Percentiles rank a stretch among this genome's conserved stretches.
These are phyloP conservation scores for Plestiodon gilberti DNA, from an alignment of 2,113 vertebrate genomes.

Conservation along the genomic window DNA sequence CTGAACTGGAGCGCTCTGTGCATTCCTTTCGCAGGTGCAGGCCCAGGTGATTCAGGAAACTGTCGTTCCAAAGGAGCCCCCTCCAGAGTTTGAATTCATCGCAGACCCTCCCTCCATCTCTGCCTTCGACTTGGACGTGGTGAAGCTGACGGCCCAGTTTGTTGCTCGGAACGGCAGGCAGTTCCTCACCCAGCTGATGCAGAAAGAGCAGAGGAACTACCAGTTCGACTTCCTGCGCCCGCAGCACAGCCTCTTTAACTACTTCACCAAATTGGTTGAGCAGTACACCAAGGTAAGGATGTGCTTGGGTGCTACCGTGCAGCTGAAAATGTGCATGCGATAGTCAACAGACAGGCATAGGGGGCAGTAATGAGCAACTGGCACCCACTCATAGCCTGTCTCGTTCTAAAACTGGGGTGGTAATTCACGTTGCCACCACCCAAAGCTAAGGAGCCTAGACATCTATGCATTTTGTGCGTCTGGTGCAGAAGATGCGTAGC, in stretches of 20 bases:
- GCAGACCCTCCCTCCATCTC: constrained; percentile 97
- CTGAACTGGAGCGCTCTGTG: fast-evolving
- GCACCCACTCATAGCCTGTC: too few species aligned
- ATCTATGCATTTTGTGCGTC: too few species aligned
- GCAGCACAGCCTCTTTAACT: constrained; percentile 98
- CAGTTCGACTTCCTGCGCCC: constrained; percentile 98
- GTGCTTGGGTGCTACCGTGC: background rate
- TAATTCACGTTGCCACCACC: too few species aligned
- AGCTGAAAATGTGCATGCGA: too few species aligned
- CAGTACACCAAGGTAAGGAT: constrained; percentile 96
- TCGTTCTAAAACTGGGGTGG: too few species aligned
- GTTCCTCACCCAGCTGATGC: constrained; percentile 98
- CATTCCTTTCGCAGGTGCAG: constrained; percentile 80
- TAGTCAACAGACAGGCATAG: too few species aligned
- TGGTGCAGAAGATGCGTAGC: too few species aligned
- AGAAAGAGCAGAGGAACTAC: constrained; percentile 98
- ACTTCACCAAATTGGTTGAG: constrained; percentile 98
- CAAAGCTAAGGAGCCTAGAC: too few species aligned
- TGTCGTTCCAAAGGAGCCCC: constrained; percentile 93
- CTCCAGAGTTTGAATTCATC: constrained; percentile 96
- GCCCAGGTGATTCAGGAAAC: constrained; percentile 97
- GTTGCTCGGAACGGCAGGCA: constrained; percentile 96
- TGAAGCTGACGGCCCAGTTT: constrained; percentile 97
- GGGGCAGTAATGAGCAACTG: too few species aligned
- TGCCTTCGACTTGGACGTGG: constrained; percentile 95